Evolutionary conservation across 2,797 vertebrate genomes (phyloP), one percentile per base, ranked within the genome.

Genomic region (Coregonus ussuriensis): DNA sequence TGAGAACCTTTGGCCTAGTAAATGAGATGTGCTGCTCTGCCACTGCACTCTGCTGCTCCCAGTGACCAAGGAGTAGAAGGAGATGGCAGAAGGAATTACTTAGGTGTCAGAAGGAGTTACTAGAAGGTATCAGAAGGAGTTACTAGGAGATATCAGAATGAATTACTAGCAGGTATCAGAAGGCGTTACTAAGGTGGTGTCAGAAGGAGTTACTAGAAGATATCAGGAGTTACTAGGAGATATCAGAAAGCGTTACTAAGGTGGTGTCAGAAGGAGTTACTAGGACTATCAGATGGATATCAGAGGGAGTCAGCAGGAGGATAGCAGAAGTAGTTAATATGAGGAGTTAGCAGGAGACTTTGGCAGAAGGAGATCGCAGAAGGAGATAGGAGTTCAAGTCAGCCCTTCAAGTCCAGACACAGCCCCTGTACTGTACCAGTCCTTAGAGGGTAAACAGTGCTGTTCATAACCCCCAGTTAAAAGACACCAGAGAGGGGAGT

Each of bases 361-460:
- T 37, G 54, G 18, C n/a, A 21, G n/a, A 62, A 62, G n/a, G n/a
- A 62, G 59, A 25, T 25, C 9, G n/a, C 15, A 62, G 16, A 16
- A 73, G 37, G 18, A 69, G 33, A 31, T 35, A 33, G 6, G 15
- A 21, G 5, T 85, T 62, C 74, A 29, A 33, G 4, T 5, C 31
- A 79, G 79, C 33, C 67, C 85, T 87, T 92, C 92, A 92, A 91
- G 91, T 86, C 88, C 89, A 92, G 92, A 90, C 93, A 93, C 86
- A 72, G 88, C 89, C 90, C 54, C 84, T n/a, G 13, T 37, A 35
- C n/a, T 47, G 82, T 76, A 87, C 86, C 82, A 89, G 79, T 87
- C 83, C 86, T 70, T 76, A 88, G 29, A 6, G 84, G 90, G 89
- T 92, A 91, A 93, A 92, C 90, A 92, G 77, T 74, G 37, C 77